Percentiles rank a stretch among this genome's conserved stretches.
phyloP scores from a whole-genome alignment of 2,888 invertebrate species.

The Euphydryas editha region DNA sequence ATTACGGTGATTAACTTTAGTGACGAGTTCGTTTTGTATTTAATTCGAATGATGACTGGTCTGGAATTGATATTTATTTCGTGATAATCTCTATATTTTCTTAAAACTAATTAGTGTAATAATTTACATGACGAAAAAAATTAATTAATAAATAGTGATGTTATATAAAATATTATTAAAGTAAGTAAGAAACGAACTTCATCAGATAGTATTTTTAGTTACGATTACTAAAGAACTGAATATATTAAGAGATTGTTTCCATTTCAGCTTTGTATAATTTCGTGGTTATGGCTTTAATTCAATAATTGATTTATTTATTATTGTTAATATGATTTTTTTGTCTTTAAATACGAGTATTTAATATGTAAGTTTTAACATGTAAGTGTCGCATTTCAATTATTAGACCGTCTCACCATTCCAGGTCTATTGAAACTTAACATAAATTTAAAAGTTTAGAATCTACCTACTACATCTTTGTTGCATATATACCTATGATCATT shows the following conservation, averaged over 20 bases:
- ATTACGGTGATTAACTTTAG: conserved; percentile 15
- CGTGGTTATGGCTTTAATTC: conserved; percentile 66
- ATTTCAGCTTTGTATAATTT: conserved; percentile 45
- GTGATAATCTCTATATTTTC: conserved; percentile 70
- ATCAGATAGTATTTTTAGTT: conserved; percentile 15
- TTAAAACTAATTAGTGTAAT: conserved; percentile 66
- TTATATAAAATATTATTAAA: conserved; percentile 13
- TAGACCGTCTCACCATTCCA: conserved; percentile 11
- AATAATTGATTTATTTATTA: conserved; percentile 39
- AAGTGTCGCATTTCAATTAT: conserved; percentile 17
- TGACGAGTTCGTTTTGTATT: conserved; percentile 18
- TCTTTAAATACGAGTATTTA: conserved; percentile 14
- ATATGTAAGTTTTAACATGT: conserved; percentile 22
- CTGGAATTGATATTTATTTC: conserved; percentile 76
- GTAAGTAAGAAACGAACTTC: conserved; percentile 12
- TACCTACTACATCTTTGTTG: background rate
- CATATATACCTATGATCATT: conserved; percentile 1
- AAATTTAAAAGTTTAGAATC: background rate
- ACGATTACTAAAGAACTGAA: conserved; percentile 43
- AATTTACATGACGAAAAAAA: conserved; percentile 43
- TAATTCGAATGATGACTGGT: conserved; percentile 47
- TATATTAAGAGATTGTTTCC: conserved; percentile 43
- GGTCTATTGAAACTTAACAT: conserved; percentile 2
- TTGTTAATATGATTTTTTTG: conserved; percentile 32
- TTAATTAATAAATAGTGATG: conserved; percentile 14